Evolutionary conservation across 2,888 invertebrate species (phyloP).

Genomic region (Tupiocoris notatus): DNA sequence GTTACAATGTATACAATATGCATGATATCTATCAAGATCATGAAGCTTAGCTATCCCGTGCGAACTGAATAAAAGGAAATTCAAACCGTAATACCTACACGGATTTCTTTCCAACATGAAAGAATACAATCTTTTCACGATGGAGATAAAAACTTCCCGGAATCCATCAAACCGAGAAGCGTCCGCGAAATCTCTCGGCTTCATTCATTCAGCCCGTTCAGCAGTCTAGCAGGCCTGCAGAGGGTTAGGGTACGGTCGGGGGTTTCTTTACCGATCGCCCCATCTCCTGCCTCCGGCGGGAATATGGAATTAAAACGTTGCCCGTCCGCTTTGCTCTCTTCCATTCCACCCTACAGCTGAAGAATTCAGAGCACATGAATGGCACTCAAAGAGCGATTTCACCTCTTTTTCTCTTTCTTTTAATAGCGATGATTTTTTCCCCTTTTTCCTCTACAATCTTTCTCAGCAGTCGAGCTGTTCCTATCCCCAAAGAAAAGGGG

Average conservation of each 20-base stretch:
- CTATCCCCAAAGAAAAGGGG: conserved; percentile 3
- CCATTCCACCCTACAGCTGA: background rate
- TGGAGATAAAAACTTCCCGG: background rate
- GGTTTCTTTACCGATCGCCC: background rate
- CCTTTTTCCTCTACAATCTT: background rate
- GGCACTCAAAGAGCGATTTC: conserved; percentile 15
- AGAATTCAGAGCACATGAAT: conserved; percentile 27
- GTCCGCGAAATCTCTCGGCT: background rate
- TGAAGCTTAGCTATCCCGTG: too few relatives aligned
- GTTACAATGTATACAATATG: too few relatives aligned
- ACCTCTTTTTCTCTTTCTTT: conserved; percentile 8
- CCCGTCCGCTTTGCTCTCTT: background rate
- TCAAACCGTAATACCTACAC: background rate
- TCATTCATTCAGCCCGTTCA: background rate
- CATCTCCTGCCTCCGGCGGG: background rate
- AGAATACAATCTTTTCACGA: background rate
- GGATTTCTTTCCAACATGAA: background rate
- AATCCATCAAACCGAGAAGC: background rate
- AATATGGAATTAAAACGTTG: background rate
- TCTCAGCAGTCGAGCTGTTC: background rate
- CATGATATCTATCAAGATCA: too few relatives aligned
- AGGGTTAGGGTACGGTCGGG: background rate
- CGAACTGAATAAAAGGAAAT: too few relatives aligned
- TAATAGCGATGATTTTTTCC: conserved; percentile 30
- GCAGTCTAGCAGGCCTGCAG: background rate